Evolutionary conservation across 1,140 invertebrate species (phyloP), one percentile per base, ranked within the genome.

Genomic region (Drosophila tristis): DNA sequence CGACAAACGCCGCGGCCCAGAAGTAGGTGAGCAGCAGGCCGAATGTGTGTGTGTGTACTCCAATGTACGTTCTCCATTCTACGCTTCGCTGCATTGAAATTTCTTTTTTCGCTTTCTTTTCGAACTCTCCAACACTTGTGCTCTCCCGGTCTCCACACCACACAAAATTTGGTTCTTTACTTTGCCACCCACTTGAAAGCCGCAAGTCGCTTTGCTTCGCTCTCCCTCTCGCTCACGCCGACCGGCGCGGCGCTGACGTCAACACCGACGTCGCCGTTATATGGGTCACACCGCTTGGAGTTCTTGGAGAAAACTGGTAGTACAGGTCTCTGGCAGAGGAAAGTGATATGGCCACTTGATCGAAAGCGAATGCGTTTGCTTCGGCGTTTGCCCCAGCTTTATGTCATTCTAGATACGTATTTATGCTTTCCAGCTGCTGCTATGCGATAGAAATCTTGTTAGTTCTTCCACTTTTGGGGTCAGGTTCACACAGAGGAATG

Each of bases 101-200:
- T 87, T 87, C 84, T 87, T 87, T 75, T 87, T 87, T 87, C 82
- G 84, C 84, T 87, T 87, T 87, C 84, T 90, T 87, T 87, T 89
- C 82, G 80, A 79, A 73, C 62, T 84, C 80, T 75, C 66, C 80
- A 76, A 48, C 67, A 73, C 55, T 68, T 68, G 31, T 44, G 47
- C 77, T 76, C 76, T 65, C 35, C 50, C 35, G 31, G 20, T 60
- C 56, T 47, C 49, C 16, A 25, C 42, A 42, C 25, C 42, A 42
- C 23, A 25, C 23, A 23, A 58, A 20, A 45, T 26, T 26, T 57
- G 43, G 42, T 57, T 57, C 55, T 57, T 42, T 65, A 39, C 35
- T 39, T 39, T 39, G 35, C 54, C 26, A 35, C 55, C 55, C 55
- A 57, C 55, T 57, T 45, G 15, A 35, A 16, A 16, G 20, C 42